phyloP scores from a whole-genome alignment of 2,888 invertebrate species.

The Craniophora ligustri region DNA sequence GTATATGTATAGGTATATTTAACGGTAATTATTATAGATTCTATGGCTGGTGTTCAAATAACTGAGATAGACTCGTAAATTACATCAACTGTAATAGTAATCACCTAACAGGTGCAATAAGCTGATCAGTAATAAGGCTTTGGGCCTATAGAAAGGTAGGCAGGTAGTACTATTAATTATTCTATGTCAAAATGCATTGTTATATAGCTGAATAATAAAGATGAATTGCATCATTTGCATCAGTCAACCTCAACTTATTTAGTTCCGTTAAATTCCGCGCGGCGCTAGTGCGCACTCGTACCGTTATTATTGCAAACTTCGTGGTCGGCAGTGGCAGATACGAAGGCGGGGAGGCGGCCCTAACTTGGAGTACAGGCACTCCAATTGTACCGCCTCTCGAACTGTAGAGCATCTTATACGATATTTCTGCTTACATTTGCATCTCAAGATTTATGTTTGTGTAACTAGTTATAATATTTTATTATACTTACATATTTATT shows the following conservation, averaged over 20 bases:
- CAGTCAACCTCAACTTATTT: constrained; percentile 16
- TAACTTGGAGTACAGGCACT: constrained; percentile 54
- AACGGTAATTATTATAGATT: no score
- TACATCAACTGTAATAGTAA: no score
- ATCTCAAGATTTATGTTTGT: constrained; percentile 13
- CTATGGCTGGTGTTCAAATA: no score
- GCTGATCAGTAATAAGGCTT: no score
- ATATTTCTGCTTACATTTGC: constrained; percentile 23
- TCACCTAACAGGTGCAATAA: no score
- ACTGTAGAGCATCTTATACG: constrained; percentile 6
- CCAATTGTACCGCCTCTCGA: constrained; percentile 42
- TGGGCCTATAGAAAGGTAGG: no score
- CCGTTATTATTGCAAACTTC: constrained; percentile 64
- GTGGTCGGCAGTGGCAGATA: constrained; percentile 47
- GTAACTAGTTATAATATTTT: no score
- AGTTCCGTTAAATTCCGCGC: constrained; percentile 48
- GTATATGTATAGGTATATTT: no score
- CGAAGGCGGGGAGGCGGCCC: constrained; percentile 62
- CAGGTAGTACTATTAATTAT: no score
- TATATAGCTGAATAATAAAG: constrained; percentile 1
- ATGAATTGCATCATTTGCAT: constrained; percentile 6
- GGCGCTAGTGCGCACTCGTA: constrained; percentile 59
- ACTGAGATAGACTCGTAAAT: no score
- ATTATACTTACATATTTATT: no score
- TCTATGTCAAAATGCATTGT: no score